Base-by-base conservation (phyloP, 2,888 invertebrate species). In the Chrysolina americana region DNA sequence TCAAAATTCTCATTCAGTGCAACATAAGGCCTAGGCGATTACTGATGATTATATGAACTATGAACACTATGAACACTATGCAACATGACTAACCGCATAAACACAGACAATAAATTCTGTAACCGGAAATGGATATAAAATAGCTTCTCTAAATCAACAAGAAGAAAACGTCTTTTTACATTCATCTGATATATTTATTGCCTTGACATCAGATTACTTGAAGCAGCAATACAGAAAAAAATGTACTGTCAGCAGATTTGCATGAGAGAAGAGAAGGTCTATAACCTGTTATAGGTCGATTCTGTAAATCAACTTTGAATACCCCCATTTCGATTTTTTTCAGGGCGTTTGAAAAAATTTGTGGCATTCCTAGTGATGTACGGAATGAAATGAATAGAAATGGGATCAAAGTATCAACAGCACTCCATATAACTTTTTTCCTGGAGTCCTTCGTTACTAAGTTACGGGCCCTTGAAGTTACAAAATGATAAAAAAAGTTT, bases 51-150 rank as follows among this genome's bases (percentile, higher is more conserved):
- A n/a, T n/a, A n/a, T n/a, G n/a, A n/a, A n/a, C n/a, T n/a, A n/a
- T n/a, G n/a, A n/a, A n/a, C n/a, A n/a, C n/a, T 19, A 64, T 44
- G 13, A 69, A 59, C 17, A 41, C 36, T 47, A 28, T 50, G 56
- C 56, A 66, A 59, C 48, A 64, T 41, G 66, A 71, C 74, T 73
- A 56, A 13, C 59, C 59, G n/a, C n/a, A 66, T 75, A 62, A 62
- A 59, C 65, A 56, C 56, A 63, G 44, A 65, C 47, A 69, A 68
- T 23, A 56, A 66, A 41, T 50, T 8, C 28, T 17, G 2, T 41
- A 59, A 50, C 77, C 75, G 75, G 77, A 77, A 77, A 73, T 62
- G 71, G 65, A 23, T 71, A 73, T 76, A 68, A 53, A 74, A 76
- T 76, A 72, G 66, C 70, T 56, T 47, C 56, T 59, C 70, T 69